A percentile compares a stretch with the other conserved stretches of the same genome.
Conservation (phyloP, 2,888 invertebrate species). For the Dynastes hyllus region DNA sequence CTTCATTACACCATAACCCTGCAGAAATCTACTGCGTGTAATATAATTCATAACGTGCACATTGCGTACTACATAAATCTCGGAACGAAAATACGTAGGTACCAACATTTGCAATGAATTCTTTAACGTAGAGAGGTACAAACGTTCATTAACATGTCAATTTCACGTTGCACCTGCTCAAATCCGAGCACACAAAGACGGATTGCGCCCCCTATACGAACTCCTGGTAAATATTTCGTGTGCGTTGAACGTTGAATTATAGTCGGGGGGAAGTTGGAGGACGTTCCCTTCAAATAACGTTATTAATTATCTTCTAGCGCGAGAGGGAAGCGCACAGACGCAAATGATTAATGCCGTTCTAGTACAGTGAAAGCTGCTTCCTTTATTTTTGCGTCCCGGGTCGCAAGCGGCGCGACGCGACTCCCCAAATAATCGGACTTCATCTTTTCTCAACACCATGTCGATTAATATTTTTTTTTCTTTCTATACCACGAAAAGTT, state of each 20-base stretch:
- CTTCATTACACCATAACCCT: too few relatives aligned
- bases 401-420: too few relatives aligned
- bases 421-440: not conserved
- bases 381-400: not conserved
- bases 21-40: too few relatives aligned
- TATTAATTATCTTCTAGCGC: slow-evolving; percentile 16
- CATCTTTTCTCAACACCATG: not conserved
- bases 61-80: too few relatives aligned
- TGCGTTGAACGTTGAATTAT: slow-evolving; percentile 13
- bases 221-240: not conserved
- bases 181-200: not conserved
- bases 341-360: slow-evolving; percentile 14
- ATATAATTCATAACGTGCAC: too few relatives aligned
- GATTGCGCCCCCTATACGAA: not conserved
- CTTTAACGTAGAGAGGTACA: too few relatives aligned
- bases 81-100: too few relatives aligned
- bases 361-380: too few relatives aligned
- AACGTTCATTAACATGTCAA: not conserved
- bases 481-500: not conserved
- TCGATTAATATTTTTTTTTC: slow-evolving; percentile 15
- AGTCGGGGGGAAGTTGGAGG: not conserved
- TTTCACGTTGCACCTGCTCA: not conserved
- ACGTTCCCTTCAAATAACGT: slow-evolving; percentile 11
- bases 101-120: too few relatives aligned
- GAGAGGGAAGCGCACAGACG: not conserved